These are phyloP conservation scores for Sebastolobus altivelis DNA, from an alignment of 2,797 vertebrate species.

Conservation along the genomic window DNA sequence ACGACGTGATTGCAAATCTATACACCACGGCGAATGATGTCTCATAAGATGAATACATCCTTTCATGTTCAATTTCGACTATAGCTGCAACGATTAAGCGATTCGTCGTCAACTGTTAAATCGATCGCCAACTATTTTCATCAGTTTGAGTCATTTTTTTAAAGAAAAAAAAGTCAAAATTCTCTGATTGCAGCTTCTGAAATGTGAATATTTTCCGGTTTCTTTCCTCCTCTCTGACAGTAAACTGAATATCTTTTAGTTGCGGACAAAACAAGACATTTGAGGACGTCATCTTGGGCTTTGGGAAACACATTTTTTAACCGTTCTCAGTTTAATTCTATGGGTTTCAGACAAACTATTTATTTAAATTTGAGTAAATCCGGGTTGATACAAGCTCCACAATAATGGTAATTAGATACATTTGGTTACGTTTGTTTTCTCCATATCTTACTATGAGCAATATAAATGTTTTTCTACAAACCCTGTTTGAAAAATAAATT, in stretches of 20 bases:
- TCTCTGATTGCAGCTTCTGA: background rate
- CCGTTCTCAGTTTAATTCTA: background rate
- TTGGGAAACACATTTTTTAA: no score
- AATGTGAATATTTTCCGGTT: background rate
- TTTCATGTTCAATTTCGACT: background rate
- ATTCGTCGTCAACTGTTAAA: background rate
- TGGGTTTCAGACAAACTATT: background rate
- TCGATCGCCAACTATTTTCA: background rate
- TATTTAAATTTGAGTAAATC: background rate
- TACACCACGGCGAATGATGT: background rate
- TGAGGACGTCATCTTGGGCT: rapidly evolving
- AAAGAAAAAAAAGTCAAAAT: rapidly evolving
- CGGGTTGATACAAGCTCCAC: background rate
- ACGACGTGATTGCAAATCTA: constrained; percentile 18
- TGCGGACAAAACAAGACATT: background rate
- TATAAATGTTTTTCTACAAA: background rate
- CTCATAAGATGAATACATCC: background rate
- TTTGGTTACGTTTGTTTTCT: background rate
- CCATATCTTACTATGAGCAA: background rate
- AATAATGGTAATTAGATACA: background rate
- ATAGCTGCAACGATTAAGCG: no score
- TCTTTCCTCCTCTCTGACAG: background rate
- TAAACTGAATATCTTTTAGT: background rate
- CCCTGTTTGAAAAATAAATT: background rate
- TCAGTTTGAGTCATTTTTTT: no score